A percentile compares a stretch with the other conserved stretches of the same genome.
Evolutionary conservation across 1,140 invertebrate genomes (phyloP).

Genomic region (Drosophila sturtevanti): DNA sequence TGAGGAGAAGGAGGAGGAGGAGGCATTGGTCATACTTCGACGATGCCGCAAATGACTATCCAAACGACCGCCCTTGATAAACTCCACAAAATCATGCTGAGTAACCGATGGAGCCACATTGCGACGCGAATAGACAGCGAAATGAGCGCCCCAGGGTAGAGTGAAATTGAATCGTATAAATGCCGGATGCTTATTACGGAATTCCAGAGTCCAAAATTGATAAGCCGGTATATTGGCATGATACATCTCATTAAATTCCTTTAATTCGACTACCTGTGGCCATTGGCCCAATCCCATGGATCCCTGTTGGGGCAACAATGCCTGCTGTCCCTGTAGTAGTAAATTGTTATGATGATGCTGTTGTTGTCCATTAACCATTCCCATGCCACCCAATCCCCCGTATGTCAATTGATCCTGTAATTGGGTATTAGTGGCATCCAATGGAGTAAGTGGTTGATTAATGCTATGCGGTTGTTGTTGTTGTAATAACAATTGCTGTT

Average conservation of each 20-base stretch:
- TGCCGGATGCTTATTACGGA: conserved; percentile 93
- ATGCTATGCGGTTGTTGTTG: conserved; percentile 77
- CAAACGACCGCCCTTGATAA: conserved; percentile 91
- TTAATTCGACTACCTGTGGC: conserved; percentile 91
- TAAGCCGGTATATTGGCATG: conserved; percentile 92
- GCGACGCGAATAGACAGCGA: conserved; percentile 95
- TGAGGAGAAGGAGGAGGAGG: not conserved
- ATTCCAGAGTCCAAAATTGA: conserved; percentile 95
- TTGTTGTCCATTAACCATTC: conserved; percentile 58
- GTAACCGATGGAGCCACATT: conserved; percentile 97
- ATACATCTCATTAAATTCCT: conserved; percentile 91
- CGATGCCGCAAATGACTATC: conserved; percentile 86
- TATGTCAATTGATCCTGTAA: conserved; percentile 76
- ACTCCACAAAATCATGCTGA: conserved; percentile 97
- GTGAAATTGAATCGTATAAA: conserved; percentile 95
- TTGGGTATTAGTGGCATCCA: conserved; percentile 75
- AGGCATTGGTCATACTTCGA: conserved; percentile 44
- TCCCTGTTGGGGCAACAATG: conserved; percentile 84
- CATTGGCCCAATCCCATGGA: conserved; percentile 85
- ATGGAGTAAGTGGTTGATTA: conserved; percentile 70
- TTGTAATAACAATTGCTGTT: conserved; percentile 73
- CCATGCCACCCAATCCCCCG: conserved; percentile 21
- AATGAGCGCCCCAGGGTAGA: conserved; percentile 94
- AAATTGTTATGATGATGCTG: conserved; percentile 82
- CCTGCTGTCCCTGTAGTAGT: conserved; percentile 71